A percentile compares a stretch with the other conserved stretches of the same genome.
Evolutionary conservation across 2,888 invertebrate genomes (phyloP).

Genomic region (Melangyna quadrimaculata): DNA sequence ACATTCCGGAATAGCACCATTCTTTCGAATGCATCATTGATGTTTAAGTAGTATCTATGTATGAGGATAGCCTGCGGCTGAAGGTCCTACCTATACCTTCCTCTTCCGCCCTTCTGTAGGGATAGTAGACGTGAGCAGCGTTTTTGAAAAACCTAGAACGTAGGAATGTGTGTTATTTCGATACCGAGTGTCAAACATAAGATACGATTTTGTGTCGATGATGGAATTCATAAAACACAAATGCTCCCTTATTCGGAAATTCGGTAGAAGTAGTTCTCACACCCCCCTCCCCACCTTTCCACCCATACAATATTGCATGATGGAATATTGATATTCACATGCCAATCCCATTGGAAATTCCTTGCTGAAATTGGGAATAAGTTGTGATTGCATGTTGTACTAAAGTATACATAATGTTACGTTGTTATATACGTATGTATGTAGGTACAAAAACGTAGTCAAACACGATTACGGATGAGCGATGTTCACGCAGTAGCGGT

Average conservation of each 20-base stretch:
- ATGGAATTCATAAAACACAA: slow-evolving; percentile 50
- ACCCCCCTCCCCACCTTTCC: neutral
- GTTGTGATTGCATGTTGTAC: slow-evolving; percentile 56
- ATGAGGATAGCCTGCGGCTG: neutral
- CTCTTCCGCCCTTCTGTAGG: neutral
- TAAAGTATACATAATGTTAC: too few species aligned
- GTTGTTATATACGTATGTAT: neutral
- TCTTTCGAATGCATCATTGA: slow-evolving; percentile 12
- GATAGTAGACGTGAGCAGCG: slow-evolving; percentile 53
- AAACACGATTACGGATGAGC: neutral
- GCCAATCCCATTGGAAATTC: slow-evolving; percentile 12
- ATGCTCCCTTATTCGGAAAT: slow-evolving; percentile 2
- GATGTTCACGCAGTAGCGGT: neutral
- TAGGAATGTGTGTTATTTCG: neutral
- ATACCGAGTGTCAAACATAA: slow-evolving; percentile 16
- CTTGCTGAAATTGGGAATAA: slow-evolving; percentile 24
- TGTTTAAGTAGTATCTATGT: neutral
- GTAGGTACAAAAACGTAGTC: neutral
- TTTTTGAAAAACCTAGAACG: slow-evolving; percentile 9
- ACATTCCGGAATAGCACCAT: neutral
- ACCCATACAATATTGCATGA: neutral
- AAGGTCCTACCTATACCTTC: neutral
- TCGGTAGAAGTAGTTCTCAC: neutral
- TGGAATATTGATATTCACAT: neutral
- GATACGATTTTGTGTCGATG: slow-evolving; percentile 32